phyloP scores from a whole-genome alignment of 1,140 invertebrate species.

The Dendroctonus ponderosae region DNA sequence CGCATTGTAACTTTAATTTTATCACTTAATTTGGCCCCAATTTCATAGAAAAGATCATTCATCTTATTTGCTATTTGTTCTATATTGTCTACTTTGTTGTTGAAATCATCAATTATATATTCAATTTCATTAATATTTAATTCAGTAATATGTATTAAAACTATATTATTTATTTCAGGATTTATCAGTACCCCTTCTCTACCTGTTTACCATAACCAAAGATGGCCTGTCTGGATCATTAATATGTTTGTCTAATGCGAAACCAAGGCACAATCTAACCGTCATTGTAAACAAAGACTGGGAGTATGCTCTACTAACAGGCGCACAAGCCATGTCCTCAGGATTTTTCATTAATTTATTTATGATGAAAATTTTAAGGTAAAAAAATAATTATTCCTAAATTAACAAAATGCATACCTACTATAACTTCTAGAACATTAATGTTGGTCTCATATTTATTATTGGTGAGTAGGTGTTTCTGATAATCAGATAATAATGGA shows the following conservation, averaged over 20 bases:
- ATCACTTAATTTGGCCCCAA: no score
- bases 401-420: no score
- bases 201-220: not conserved
- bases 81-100: no score
- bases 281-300: not conserved
- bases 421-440: no score
- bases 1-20: no score
- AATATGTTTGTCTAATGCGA: not conserved
- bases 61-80: no score
- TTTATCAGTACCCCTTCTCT: not conserved
- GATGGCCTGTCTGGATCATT: not conserved
- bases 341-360: constrained; percentile 1
- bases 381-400: not conserved
- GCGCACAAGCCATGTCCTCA: not conserved
- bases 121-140: no score
- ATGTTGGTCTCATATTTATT: no score
- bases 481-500: no score
- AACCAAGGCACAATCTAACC: not conserved
- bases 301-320: constrained; percentile 1
- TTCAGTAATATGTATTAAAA: not conserved
- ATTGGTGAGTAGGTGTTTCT: no score
- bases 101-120: no score
- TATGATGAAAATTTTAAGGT: constrained; percentile 3
- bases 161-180: not conserved
- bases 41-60: no score